Conservation (phyloP, 2,113 vertebrate species). For the Sula dactylatra region DNA sequence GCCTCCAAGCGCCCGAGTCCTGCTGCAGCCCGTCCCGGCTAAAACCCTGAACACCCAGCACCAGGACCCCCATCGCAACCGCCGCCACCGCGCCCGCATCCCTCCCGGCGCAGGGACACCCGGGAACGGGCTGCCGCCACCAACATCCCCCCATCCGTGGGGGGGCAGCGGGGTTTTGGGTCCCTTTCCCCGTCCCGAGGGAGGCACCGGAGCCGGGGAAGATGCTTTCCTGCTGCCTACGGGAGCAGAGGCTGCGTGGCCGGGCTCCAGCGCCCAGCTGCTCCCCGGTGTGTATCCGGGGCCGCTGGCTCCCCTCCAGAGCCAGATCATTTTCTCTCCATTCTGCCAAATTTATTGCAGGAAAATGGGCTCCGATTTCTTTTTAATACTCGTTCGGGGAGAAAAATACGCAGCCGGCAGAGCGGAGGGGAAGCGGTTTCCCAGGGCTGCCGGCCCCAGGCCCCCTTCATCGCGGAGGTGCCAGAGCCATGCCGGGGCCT, state of each 20-base stretch:
- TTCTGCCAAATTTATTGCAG: conserved; percentile 45
- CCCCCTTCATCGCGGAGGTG: background rate
- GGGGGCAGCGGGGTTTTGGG: background rate
- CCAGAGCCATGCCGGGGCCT: background rate
- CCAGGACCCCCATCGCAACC: fast-evolving
- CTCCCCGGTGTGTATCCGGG: background rate
- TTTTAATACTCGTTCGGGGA: background rate
- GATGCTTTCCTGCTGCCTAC: background rate
- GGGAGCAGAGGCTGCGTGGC: background rate
- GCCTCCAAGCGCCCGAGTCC: fast-evolving
- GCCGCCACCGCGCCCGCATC: fast-evolving
- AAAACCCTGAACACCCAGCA: background rate
- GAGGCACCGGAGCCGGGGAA: background rate
- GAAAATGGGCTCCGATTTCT: conserved; percentile 33
- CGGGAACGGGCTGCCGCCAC: background rate
- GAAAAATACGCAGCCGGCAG: background rate
- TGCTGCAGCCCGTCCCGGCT: background rate
- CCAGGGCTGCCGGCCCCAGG: background rate
- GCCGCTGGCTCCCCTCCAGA: background rate
- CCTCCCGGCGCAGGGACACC: background rate
- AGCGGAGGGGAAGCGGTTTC: background rate
- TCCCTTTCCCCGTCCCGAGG: background rate
- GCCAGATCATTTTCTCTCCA: conserved; percentile 18
- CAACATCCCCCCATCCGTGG: fast-evolving
- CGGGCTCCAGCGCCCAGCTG: background rate